Evolutionary conservation across 2,888 invertebrate genomes (phyloP), one percentile per base, ranked within the genome.

Genomic region (Drosophila borealis): DNA sequence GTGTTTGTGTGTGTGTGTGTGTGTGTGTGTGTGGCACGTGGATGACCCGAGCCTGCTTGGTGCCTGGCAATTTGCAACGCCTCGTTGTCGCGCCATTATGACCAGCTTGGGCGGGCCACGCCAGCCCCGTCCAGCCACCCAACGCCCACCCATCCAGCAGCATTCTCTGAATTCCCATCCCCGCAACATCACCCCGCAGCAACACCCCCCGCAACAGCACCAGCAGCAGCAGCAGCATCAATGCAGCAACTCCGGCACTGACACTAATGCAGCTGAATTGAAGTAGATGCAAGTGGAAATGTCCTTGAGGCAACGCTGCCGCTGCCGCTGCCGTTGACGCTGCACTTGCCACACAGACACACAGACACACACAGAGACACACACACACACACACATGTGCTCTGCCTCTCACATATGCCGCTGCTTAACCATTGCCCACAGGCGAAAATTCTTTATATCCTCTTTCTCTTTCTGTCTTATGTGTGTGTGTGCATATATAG

Each of bases 191-290:
- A 29, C 19, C 57, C 49, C 41, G n/a, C 29, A 36, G 13, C 37
- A 25, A 50, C 48, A 51, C 10, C 29, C n/a, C 17, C 45, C 3
- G 14, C 45, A n/a, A 14, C 62, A 44, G 11, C 17, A 17, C 9
- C 57, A 37, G 46, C 55, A 39, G 33, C 14, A 44, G 61, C 17
- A 37, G 17, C 59, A 57, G 57, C 45, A 45, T 39, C 51, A 56
- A 42, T 50, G 55, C 61, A 46, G 54, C 57, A 72, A 70, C 68
- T 66, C 57, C 77, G 41, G 39, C 59, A 72, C 88, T 74, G 81
- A 79, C 85, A 87, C 88, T 81, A 89, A 85, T 87, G 84, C 88
- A 80, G 75, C 72, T 60, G 72, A 87, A 85, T 85, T 86, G 89
- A 87, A 89, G 84, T 81, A 89, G 87, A 79, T 83, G 87, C 79